phyloP scores from a whole-genome alignment of 37 sponge, comb jelly and placozoan species.

The Beroe forskalii region DNA sequence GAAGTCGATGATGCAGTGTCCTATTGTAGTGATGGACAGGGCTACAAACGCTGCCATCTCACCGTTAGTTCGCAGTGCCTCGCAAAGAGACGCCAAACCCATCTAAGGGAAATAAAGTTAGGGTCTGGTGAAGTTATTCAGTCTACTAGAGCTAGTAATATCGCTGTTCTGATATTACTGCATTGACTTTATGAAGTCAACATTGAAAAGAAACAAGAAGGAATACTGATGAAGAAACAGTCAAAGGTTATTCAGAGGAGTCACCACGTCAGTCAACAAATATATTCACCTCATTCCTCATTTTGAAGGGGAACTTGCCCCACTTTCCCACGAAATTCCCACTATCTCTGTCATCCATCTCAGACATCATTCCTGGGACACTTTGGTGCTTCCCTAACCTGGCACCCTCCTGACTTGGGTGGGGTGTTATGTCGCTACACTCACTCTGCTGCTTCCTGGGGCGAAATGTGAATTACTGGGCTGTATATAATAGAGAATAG shows the following conservation, averaged over 20 bases:
- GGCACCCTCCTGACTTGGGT: background rate
- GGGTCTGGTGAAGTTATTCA: too few species aligned
- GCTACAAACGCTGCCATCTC: constrained; percentile 63
- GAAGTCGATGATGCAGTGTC: constrained; percentile 29
- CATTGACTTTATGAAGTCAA: too few species aligned
- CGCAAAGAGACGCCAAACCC: constrained; percentile 29
- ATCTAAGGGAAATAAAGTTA: background rate
- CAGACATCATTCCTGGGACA: background rate
- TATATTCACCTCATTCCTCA: constrained; percentile 53
- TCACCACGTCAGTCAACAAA: too few species aligned
- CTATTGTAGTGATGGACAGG: constrained; percentile 52
- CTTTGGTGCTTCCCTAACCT: background rate
- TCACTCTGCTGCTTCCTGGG: constrained; percentile 39
- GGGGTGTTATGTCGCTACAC: background rate
- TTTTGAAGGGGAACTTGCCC: constrained; percentile 64
- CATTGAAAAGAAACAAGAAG: background rate
- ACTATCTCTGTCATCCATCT: background rate
- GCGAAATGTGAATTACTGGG: too few species aligned
- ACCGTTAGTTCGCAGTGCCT: constrained; percentile 34
- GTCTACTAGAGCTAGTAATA: too few species aligned
- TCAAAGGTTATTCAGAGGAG: too few species aligned
- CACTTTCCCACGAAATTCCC: constrained; percentile 33
- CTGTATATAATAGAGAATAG: too few species aligned
- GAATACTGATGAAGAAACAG: background rate
- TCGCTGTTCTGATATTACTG: too few species aligned